Evolutionary conservation across 2,113 vertebrate species (phyloP).

Genomic region (Acrocephalus kingi): DNA sequence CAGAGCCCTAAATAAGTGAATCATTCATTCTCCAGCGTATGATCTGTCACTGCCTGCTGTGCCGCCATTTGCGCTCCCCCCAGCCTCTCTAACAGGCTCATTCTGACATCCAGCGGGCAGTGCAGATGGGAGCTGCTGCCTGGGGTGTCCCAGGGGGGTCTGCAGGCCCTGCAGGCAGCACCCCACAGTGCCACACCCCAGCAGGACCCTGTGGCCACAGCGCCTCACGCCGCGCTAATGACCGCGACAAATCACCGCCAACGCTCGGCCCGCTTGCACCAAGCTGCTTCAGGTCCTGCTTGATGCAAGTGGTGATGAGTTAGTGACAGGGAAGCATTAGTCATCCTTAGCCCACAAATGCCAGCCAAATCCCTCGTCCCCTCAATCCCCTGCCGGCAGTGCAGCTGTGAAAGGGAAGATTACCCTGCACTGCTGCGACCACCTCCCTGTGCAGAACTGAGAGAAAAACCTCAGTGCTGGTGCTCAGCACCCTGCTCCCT

Average conservation of each 20-base stretch:
- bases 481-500: neutral
- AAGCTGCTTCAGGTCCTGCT: neutral
- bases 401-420: neutral
- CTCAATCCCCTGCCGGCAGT: neutral
- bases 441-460: neutral
- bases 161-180: neutral
- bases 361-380: neutral
- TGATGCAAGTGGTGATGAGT: neutral
- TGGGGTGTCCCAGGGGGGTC: neutral
- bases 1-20: neutral
- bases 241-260: neutral
- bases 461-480: neutral
- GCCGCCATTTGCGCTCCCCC: neutral
- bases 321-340: neutral
- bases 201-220: fast-evolving
- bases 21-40: neutral
- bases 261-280: fast-evolving
- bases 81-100: neutral
- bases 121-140: neutral
- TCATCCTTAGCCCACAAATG: neutral
- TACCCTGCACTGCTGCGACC: neutral
- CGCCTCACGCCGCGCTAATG: fast-evolving
- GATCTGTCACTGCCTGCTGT: neutral
- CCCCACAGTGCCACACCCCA: neutral
- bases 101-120: neutral